These are phyloP conservation scores for Meloidogyne exigua DNA, from an alignment of 1,140 invertebrate species.

Conservation along the genomic window DNA sequence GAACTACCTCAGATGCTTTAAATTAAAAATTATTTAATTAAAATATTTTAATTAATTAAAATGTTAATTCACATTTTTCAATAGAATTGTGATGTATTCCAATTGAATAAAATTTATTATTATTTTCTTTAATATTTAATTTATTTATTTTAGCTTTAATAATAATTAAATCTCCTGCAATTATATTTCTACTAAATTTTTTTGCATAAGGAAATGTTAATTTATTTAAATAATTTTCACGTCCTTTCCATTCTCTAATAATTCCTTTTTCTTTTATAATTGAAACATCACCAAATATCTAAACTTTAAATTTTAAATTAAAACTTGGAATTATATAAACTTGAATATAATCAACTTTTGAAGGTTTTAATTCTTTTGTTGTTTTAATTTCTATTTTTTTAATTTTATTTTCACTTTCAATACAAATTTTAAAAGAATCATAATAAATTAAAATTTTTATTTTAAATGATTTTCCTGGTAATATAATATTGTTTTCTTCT, in stretches of 20 bases:
- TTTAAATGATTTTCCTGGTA: neutral
- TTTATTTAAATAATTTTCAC: neutral
- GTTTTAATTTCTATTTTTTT: neutral
- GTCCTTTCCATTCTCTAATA: neutral
- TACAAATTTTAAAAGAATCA: neutral
- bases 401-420: neutral
- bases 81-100: neutral
- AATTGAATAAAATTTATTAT: neutral
- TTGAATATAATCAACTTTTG: neutral
- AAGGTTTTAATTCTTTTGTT: neutral
- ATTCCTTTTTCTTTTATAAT: slow-evolving; percentile 1
- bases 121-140: neutral
- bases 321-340: neutral
- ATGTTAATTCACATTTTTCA: neutral
- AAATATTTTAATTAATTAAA: neutral
- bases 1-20: neutral
- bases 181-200: neutral
- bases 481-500: neutral
- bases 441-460: neutral
- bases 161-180: neutral
- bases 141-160: neutral
- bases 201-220: neutral
- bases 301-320: neutral
- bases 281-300: neutral
- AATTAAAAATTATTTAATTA: neutral